These are phyloP conservation scores for Teleopsis dalmanni DNA, from an alignment of 1,140 invertebrate genomes.

Conservation along the genomic window DNA sequence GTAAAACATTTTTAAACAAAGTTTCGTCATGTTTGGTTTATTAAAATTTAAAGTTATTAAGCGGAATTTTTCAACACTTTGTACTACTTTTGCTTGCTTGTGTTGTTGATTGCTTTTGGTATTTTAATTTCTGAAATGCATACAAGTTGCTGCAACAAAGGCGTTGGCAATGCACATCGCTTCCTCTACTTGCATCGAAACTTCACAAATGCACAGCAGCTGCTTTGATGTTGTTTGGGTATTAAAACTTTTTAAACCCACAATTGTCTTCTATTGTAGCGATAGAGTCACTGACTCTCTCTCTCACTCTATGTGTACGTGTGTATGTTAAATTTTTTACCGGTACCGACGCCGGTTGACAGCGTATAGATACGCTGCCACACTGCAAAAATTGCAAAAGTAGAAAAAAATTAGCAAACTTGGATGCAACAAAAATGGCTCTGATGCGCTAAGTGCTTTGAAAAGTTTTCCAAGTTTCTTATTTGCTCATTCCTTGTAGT, in stretches of 20 bases:
- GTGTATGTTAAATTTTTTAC: background rate
- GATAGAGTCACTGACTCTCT: background rate
- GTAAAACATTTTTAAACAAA: background rate
- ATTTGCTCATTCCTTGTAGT: background rate
- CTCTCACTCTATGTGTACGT: background rate
- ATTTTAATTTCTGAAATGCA: background rate
- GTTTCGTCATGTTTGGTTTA: background rate
- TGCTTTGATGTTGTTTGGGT: too few species aligned
- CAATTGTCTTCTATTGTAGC: background rate
- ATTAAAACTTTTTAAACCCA: too few species aligned
- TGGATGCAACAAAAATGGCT: background rate
- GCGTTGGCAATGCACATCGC: too few species aligned
- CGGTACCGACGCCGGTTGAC: too few species aligned
- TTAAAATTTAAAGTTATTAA: background rate
- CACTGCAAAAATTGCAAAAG: background rate
- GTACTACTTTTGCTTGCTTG: background rate
- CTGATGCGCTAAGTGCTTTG: constrained; percentile 1
- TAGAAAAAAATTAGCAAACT: background rate
- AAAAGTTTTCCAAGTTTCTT: constrained; percentile 7
- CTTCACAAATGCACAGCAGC: too few species aligned
- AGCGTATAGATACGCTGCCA: too few species aligned
- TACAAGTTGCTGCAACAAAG: too few species aligned
- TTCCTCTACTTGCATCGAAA: too few species aligned
- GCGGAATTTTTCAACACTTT: too few species aligned
- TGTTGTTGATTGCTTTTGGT: background rate